phyloP scores from a whole-genome alignment of 2,888 invertebrate species.

The Nephrotoma flavescens region DNA sequence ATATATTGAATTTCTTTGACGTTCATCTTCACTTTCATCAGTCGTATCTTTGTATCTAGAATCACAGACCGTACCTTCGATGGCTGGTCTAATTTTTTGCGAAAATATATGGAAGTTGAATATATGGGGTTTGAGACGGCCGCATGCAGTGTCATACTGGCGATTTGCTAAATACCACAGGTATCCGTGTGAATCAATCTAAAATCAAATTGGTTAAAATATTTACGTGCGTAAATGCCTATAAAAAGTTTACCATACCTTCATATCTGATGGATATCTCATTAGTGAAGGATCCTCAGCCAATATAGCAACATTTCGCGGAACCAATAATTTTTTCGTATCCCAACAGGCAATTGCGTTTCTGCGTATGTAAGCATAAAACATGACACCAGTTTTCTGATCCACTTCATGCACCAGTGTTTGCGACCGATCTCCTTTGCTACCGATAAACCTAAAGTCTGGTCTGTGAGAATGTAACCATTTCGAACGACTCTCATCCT shows the following conservation, averaged over 20 bases:
- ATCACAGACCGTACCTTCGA: neutral
- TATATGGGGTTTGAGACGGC: neutral
- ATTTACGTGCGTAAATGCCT: neutral
- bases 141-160: neutral
- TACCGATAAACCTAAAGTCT: neutral
- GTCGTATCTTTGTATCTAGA: neutral
- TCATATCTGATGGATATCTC: slow-evolving; percentile 57
- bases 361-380: slow-evolving; percentile 53
- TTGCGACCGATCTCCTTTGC: slow-evolving; percentile 30
- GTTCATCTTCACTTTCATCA: neutral
- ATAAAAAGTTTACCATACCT: slow-evolving; percentile 18
- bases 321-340: slow-evolving; percentile 34
- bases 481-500: neutral
- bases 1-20: neutral
- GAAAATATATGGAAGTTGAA: neutral
- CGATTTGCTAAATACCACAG: neutral
- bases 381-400: slow-evolving; percentile 41
- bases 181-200: neutral
- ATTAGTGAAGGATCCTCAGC: slow-evolving; percentile 42
- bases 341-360: slow-evolving; percentile 69
- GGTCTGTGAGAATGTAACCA: neutral
- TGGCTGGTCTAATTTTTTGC: neutral
- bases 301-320: slow-evolving; percentile 39
- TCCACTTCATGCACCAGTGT: slow-evolving; percentile 56
- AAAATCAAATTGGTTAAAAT: neutral